Evolutionary conservation across 2,113 vertebrate species (phyloP).

Genomic region (Triplophysa dalaica): DNA sequence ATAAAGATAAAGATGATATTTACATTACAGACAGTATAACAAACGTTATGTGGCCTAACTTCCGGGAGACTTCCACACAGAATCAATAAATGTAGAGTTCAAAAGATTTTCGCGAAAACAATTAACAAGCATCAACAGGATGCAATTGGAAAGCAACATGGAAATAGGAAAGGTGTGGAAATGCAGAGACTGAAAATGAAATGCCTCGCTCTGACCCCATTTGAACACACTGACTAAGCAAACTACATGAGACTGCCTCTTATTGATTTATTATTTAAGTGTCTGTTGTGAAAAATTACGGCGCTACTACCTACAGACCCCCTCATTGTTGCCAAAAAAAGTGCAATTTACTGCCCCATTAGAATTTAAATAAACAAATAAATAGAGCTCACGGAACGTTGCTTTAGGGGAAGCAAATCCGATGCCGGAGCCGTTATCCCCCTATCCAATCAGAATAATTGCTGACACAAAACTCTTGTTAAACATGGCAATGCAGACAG

Average conservation of each 20-base stretch:
- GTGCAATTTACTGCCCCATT: slow-evolving; percentile 39
- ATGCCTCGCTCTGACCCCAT: slow-evolving; percentile 30
- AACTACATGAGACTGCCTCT: slow-evolving; percentile 36
- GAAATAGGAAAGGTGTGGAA: slow-evolving; percentile 37
- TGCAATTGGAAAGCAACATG: slow-evolving; percentile 26
- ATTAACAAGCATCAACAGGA: slow-evolving; percentile 45
- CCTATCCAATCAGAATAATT: slow-evolving; percentile 32
- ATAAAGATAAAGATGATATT: neutral
- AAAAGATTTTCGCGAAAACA: slow-evolving; percentile 5
- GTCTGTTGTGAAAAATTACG: slow-evolving; percentile 57
- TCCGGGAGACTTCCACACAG: too few species aligned
- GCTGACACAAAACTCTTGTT: slow-evolving; percentile 35
- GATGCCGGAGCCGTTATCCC: slow-evolving; percentile 12
- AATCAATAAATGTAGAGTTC: neutral
- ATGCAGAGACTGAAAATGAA: slow-evolving; percentile 45
- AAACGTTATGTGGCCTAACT: too few species aligned
- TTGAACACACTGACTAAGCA: slow-evolving; percentile 56
- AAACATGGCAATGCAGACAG: slow-evolving; percentile 37
- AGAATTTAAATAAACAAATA: slow-evolving; percentile 34
- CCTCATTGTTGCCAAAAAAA: slow-evolving; percentile 46
- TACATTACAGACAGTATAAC: neutral
- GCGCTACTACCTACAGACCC: slow-evolving; percentile 39
- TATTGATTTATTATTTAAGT: slow-evolving; percentile 60
- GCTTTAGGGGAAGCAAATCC: slow-evolving; percentile 26
- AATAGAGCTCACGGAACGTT: slow-evolving; percentile 36